Conservation (phyloP, 2,113 vertebrate genomes). For the Hemibagrus wyckioides region DNA sequence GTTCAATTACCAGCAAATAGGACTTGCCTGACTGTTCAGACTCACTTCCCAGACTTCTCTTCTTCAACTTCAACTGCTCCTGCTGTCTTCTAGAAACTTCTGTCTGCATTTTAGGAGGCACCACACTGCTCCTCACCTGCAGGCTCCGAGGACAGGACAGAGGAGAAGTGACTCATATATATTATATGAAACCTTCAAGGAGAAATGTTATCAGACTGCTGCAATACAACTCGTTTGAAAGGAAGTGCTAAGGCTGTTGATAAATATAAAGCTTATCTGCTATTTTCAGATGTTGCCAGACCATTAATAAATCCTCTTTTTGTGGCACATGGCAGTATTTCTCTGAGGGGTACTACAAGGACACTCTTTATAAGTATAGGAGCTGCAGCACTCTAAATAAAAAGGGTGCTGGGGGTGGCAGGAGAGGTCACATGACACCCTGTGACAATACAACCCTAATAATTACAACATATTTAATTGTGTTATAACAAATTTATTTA, state of each 20-base stretch:
- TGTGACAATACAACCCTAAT: neutral
- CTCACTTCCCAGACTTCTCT: slow-evolving; percentile 38
- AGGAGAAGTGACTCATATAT: neutral
- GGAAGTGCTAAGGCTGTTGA: slow-evolving; percentile 4
- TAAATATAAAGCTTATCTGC: slow-evolving; percentile 5
- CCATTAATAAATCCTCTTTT: slow-evolving; percentile 1
- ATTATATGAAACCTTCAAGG: neutral
- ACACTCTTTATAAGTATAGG: neutral
- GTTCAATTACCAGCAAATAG: neutral
- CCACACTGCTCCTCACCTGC: slow-evolving; percentile 34
- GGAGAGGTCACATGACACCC: neutral
- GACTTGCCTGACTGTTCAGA: slow-evolving; percentile 43
- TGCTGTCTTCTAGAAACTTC: slow-evolving; percentile 10
- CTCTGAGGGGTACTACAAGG: neutral
- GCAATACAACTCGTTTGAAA: neutral
- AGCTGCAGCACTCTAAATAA: neutral
- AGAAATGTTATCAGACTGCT: neutral
- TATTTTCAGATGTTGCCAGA: neutral
- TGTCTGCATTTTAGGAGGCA: neutral
- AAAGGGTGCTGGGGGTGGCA: neutral
- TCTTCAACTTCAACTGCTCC: slow-evolving; percentile 34
- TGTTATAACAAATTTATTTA: neutral
- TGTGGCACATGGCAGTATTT: neutral
- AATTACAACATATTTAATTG: neutral
- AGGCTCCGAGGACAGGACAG: slow-evolving; percentile 51